Conservation (phyloP, 1,140 invertebrate species). For the Procambarus virginalis region DNA sequence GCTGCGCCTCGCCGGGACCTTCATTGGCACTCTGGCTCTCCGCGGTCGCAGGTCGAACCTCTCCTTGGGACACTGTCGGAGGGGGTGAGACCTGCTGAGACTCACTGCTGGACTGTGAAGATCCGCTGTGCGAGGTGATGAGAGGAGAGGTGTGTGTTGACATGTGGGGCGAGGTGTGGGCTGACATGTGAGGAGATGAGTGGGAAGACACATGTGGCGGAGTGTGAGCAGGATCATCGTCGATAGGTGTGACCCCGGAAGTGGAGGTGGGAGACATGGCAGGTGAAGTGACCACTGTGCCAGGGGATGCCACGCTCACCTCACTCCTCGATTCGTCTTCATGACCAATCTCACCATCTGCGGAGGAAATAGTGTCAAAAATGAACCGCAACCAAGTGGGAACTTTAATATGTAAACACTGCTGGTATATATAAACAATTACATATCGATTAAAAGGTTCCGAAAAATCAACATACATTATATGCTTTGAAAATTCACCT, state of each 20-base stretch:
- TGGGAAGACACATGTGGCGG: slow-evolving; percentile 24
- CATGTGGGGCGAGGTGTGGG: slow-evolving; percentile 10
- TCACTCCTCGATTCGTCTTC: slow-evolving; percentile 39
- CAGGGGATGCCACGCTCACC: slow-evolving; percentile 43
- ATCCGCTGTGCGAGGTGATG: slow-evolving; percentile 13
- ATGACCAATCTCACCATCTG: slow-evolving; percentile 37
- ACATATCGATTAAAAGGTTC: too few species aligned
- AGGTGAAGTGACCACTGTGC: slow-evolving; percentile 66
- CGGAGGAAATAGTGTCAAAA: not conserved
- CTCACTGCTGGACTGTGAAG: slow-evolving; percentile 12
- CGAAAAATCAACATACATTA: too few species aligned
- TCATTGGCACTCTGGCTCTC: slow-evolving; percentile 17
- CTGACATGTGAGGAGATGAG: slow-evolving; percentile 7
- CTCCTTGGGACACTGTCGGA: not conserved
- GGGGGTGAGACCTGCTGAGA: slow-evolving; percentile 11
- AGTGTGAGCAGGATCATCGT: slow-evolving; percentile 41
- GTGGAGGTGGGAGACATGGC: slow-evolving; percentile 73
- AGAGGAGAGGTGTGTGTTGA: slow-evolving; percentile 1
- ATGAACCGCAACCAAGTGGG: not conserved
- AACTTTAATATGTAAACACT: too few species aligned
- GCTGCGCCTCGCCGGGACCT: slow-evolving; percentile 6
- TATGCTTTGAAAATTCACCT: too few species aligned
- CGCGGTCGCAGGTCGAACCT: slow-evolving; percentile 8
- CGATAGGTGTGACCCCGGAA: slow-evolving; percentile 23
- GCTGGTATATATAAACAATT: too few species aligned